Conservation (phyloP, 2,888 invertebrate species). For the Cantharis rustica region DNA sequence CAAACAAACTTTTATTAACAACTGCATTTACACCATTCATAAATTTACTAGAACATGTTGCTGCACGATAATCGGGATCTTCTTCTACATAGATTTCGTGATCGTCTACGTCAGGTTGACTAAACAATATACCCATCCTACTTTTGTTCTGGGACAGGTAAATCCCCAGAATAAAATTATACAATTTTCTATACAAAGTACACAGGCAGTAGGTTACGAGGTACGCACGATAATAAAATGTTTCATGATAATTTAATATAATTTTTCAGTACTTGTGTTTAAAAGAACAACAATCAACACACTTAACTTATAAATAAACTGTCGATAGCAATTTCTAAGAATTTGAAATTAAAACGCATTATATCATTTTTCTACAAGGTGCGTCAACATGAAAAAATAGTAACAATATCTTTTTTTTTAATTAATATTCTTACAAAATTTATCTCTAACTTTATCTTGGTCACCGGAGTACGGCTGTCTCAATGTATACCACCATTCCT, state of each 20-base stretch:
- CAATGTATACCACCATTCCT: too few relatives aligned
- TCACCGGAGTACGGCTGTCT: too few relatives aligned
- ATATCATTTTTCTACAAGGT: background rate
- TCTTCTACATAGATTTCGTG: background rate
- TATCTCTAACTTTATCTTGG: too few relatives aligned
- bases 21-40: background rate
- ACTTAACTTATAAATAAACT: background rate
- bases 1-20: background rate
- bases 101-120: background rate
- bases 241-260: background rate
- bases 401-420: too few relatives aligned
- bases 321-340: background rate
- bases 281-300: background rate
- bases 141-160: background rate
- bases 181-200: background rate
- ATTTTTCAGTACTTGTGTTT: background rate
- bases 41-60: background rate
- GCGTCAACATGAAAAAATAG: background rate
- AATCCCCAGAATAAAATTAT: background rate
- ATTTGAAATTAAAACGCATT: background rate
- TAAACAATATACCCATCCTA: background rate
- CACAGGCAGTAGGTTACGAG: background rate
- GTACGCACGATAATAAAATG: background rate
- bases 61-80: background rate
- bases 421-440: too few relatives aligned